Percentiles rank a stretch among this genome's conserved stretches.
Evolutionary conservation across 2,888 invertebrate species (phyloP).

Genomic region (Plebejus argus): DNA sequence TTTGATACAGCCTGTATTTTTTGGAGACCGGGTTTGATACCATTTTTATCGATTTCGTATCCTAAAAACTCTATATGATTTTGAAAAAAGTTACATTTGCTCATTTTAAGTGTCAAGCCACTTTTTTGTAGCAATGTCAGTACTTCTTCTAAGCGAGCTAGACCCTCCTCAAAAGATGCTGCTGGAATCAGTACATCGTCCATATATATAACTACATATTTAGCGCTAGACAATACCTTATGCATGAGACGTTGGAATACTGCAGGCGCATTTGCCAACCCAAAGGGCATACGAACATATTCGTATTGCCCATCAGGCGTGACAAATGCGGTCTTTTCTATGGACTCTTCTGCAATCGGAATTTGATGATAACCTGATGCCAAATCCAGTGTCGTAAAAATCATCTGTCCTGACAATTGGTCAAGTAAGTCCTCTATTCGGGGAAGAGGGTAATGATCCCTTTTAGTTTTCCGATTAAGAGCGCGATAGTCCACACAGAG

Average conservation of each 20-base stretch:
- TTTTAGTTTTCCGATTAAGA: conserved; percentile 18
- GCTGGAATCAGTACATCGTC: conserved; percentile 46
- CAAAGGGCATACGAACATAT: conserved; percentile 42
- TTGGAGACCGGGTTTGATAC: too few relatives aligned
- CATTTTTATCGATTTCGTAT: too few relatives aligned
- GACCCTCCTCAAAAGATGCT: conserved; percentile 38
- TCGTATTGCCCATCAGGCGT: too few relatives aligned
- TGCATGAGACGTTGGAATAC: conserved; percentile 38
- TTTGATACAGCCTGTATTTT: too few relatives aligned
- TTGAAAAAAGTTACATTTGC: too few relatives aligned
- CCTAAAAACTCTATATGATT: too few relatives aligned
- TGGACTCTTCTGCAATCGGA: too few relatives aligned
- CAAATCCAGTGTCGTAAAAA: conserved; percentile 41
- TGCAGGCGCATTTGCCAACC: conserved; percentile 40
- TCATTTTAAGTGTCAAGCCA: too few relatives aligned
- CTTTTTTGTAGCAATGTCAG: too few relatives aligned
- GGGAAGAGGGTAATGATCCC: conserved; percentile 25
- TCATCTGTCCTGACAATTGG: conserved; percentile 38
- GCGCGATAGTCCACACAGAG: conserved; percentile 30
- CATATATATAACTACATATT: conserved; percentile 41
- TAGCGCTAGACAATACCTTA: too few relatives aligned
- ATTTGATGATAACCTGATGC: too few relatives aligned
- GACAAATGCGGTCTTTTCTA: too few relatives aligned
- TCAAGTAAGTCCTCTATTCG: conserved; percentile 32
- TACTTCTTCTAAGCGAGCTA: conserved; percentile 39